A percentile compares a stretch with the other conserved stretches of the same genome.
These are phyloP conservation scores for Octodonta nipae DNA, from an alignment of 2,888 invertebrate genomes.

Conservation along the genomic window DNA sequence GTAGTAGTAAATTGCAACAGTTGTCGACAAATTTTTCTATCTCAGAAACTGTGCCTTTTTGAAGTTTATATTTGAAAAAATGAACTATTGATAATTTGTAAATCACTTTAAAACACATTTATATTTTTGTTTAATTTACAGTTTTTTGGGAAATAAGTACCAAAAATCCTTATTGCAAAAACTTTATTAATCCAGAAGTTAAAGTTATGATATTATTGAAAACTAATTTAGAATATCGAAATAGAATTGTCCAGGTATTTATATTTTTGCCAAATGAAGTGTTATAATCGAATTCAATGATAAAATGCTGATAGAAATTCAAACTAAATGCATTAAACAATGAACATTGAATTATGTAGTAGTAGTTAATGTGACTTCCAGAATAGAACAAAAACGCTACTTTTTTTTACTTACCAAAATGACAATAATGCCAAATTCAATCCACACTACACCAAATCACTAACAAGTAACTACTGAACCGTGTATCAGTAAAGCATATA, in stretches of 20 bases:
- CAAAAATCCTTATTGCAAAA: not conserved
- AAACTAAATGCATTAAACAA: constrained; percentile 1
- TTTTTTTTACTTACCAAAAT: not conserved
- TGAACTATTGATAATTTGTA: no score
- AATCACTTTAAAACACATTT: no score
- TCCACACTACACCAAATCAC: not conserved
- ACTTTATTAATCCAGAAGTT: not conserved
- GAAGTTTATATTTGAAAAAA: no score
- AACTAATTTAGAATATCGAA: no score
- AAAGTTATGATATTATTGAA: not conserved
- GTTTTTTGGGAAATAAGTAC: not conserved
- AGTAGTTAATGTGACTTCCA: not conserved
- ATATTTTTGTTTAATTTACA: not conserved
- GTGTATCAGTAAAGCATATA: constrained; percentile 1
- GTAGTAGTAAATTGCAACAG: no score
- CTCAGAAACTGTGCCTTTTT: no score
- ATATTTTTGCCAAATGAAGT: no score
- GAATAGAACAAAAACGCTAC: not conserved
- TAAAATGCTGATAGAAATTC: not conserved
- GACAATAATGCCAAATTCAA: not conserved
- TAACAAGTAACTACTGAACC: not conserved
- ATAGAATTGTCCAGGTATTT: no score
- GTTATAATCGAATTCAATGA: no score
- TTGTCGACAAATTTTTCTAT: no score
- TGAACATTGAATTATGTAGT: no score